Evolutionary conservation across 1,140 invertebrate genomes (phyloP), one percentile per base, ranked within the genome.

Genomic region (Melitaea cinxia): DNA sequence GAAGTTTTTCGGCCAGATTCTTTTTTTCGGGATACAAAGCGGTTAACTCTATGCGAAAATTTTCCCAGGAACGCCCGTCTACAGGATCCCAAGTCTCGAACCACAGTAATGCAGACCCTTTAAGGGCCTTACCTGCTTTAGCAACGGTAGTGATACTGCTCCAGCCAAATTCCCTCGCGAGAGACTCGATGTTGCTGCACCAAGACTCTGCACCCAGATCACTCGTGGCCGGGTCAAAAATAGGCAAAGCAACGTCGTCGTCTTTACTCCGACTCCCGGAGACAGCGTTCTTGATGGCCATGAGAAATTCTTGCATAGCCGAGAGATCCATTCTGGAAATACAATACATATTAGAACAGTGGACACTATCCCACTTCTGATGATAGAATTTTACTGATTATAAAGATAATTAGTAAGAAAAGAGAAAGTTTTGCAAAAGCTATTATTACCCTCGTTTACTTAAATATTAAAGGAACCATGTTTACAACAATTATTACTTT

Each of bases 101-200:
- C 74, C 74, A 76, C 23, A 14, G 7, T 53, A 71, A 35, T 10
- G 74, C 68, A 49, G 68, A 76, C 7, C 74, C 74, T n/a, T 52
- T 55, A 9, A 75, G 55, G 59, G 73, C 70, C 30, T 72, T 75
- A 68, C 68, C 71, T 10, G 74, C 71, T 39, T 61, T 70, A 0
- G 65, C 58, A 0, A 64, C 71, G 0, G 37, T 62, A 0, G 24
- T 10, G 1, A 76, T n/a, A 14, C 70, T 59, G 26, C 62, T 73
- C 30, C 30, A 33, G 9, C 33, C 30, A 15, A 70, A 58, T 30
- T 73, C 68, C 9, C 30, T 17, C 1, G 37, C 23, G 17, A 73
- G 26, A 2, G 21, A 15, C 19, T 73, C 68, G 4, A 76, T 61
- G 7, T 35, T 63, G 10, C 37, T 23, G 33, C 73, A 76, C 70